These are phyloP conservation scores for Hapalemur alaotrensis DNA, from an alignment of 2,797 vertebrate genomes.

Conservation along the genomic window DNA sequence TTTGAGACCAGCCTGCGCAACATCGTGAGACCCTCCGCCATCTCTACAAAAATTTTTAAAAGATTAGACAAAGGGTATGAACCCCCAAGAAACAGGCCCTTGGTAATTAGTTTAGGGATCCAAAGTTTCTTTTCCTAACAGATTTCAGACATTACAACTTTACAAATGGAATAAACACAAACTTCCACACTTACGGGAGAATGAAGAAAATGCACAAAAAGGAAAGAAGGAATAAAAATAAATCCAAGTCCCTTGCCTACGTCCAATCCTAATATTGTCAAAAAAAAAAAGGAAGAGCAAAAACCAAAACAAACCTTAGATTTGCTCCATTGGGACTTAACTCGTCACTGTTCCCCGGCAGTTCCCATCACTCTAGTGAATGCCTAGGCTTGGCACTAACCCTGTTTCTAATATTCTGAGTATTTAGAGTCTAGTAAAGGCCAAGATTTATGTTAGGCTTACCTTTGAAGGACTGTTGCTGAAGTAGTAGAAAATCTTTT, in stretches of 20 bases:
- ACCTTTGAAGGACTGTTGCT: constrained; percentile 95
- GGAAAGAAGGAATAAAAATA: constrained; percentile 13
- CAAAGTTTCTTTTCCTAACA: not conserved
- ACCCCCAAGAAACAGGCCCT: not conserved
- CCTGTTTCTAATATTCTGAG: not conserved
- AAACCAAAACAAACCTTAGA: not conserved
- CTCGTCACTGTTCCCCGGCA: not conserved
- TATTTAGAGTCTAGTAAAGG: not conserved
- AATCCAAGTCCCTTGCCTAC: not conserved
- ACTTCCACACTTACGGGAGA: not conserved
- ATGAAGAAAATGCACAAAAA: not conserved
- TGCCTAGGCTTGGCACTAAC: not conserved
- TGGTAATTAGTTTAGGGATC: not conserved
- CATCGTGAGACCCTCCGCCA: no score
- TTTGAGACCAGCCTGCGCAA: not conserved
- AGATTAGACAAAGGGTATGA: no score
- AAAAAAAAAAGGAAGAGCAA: not conserved
- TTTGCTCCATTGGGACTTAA: not conserved
- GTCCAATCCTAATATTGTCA: not conserved
- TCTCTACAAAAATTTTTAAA: no score
- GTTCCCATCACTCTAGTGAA: not conserved
- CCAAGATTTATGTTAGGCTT: constrained; percentile 58
- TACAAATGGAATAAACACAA: not conserved
- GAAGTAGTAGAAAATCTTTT: constrained; percentile 95
- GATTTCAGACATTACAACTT: not conserved